Conservation (phyloP, 2,113 vertebrate species). For the Hippocampus guttulatus region DNA sequence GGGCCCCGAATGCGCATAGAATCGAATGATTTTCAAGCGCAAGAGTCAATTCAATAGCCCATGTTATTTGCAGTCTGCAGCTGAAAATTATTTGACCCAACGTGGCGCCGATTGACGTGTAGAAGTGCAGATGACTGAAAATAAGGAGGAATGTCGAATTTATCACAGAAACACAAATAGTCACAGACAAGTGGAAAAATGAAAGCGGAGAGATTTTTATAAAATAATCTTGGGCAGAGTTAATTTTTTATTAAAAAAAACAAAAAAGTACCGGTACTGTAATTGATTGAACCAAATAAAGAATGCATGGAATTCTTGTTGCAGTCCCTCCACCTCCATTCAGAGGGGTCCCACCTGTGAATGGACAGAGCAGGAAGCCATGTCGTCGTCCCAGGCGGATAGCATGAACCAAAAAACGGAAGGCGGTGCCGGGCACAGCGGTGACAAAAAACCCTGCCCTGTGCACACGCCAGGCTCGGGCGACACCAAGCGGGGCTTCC, state of each 20-base stretch:
- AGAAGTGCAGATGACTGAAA: too few relatives aligned
- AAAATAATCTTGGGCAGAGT: too few relatives aligned
- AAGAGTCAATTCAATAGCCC: too few relatives aligned
- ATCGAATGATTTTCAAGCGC: too few relatives aligned
- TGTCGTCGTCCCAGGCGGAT: conserved; percentile 61
- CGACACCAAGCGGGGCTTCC: conserved; percentile 75
- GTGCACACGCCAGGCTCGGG: conserved; percentile 69
- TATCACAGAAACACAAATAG: too few relatives aligned
- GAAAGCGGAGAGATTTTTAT: background rate
- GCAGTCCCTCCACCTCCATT: conserved; percentile 26
- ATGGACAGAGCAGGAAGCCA: conserved; percentile 52
- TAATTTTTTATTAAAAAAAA: background rate
- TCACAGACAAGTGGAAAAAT: background rate
- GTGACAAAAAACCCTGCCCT: conserved; percentile 55
- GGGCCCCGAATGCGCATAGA: too few relatives aligned
- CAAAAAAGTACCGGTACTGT: too few relatives aligned
- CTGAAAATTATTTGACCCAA: too few relatives aligned
- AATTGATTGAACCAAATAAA: background rate
- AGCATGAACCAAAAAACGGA: conserved; percentile 76
- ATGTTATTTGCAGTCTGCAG: too few relatives aligned
- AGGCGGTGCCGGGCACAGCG: conserved; percentile 55
- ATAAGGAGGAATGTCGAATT: too few relatives aligned
- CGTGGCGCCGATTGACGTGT: too few relatives aligned
- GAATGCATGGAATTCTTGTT: background rate
- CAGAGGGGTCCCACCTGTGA: conserved; percentile 35